phyloP scores from a whole-genome alignment of 2,113 vertebrate genomes.

The Numenius arquata region DNA sequence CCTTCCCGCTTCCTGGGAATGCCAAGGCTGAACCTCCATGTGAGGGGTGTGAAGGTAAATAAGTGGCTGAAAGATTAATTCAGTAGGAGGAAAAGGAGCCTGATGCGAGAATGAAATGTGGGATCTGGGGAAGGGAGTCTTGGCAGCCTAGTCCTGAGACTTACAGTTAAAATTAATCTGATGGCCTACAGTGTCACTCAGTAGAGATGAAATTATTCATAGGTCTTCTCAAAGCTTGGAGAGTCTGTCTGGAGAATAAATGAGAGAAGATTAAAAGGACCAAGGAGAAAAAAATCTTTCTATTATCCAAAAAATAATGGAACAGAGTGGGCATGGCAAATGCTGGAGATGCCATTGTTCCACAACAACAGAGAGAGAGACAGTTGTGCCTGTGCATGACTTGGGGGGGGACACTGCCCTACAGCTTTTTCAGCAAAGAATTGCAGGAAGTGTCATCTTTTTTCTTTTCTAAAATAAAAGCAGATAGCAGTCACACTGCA shows the following conservation, averaged over 20 bases:
- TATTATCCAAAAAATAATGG: not conserved
- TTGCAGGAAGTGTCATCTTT: not conserved
- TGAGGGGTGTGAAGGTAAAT: conserved; percentile 60
- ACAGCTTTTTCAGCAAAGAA: not conserved
- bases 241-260: not conserved
- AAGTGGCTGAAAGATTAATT: not conserved
- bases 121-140: not conserved
- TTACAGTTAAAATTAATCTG: not conserved
- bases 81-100: not conserved
- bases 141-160: not conserved
- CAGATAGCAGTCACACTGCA: not conserved
- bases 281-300: rapidly evolving
- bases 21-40: not conserved
- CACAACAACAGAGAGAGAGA: not conserved
- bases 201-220: not conserved
- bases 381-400: not conserved
- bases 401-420: not conserved
- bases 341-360: not conserved
- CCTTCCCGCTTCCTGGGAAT: conserved; percentile 73
- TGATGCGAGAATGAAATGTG: not conserved
- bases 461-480: not conserved
- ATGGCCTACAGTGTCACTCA: not conserved
- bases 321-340: not conserved
- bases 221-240: not conserved
- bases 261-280: not conserved